Percentiles rank a stretch among this genome's conserved stretches.
These are phyloP conservation scores for Caranx ignobilis DNA, from an alignment of 2,113 vertebrate species.

Conservation along the genomic window DNA sequence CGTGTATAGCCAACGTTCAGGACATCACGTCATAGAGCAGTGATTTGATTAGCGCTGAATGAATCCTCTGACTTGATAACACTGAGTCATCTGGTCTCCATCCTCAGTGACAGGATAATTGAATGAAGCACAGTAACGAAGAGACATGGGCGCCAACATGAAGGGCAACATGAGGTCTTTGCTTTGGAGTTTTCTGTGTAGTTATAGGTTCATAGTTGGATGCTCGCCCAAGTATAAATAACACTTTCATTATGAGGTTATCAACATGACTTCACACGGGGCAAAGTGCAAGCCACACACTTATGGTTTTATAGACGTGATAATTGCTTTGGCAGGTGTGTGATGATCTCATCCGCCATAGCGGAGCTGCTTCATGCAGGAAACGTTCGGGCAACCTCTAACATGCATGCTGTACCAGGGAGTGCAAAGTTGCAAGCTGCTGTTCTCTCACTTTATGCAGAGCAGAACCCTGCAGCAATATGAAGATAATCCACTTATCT, in stretches of 20 bases:
- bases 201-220: not conserved
- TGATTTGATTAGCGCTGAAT: constrained; percentile 73
- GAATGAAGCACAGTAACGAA: constrained; percentile 74
- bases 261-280: constrained; percentile 3
- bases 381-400: not conserved
- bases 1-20: constrained; percentile 7
- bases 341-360: constrained; percentile 18
- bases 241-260: constrained; percentile 21
- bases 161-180: constrained; percentile 50
- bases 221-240: constrained; percentile 21
- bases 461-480: constrained; percentile 62
- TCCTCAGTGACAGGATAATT: constrained; percentile 69
- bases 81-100: constrained; percentile 74
- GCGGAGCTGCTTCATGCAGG: not conserved
- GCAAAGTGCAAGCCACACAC: not conserved
- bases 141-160: constrained; percentile 58
- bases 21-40: constrained; percentile 57
- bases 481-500: constrained; percentile 73
- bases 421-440: constrained; percentile 12
- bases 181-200: constrained; percentile 19
- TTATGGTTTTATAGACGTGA: not conserved
- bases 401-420: not conserved
- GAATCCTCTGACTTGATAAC: constrained; percentile 66
- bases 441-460: constrained; percentile 32
- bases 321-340: constrained; percentile 20